phyloP scores from a whole-genome alignment of 2,797 vertebrate species.

The Mus caroli region DNA sequence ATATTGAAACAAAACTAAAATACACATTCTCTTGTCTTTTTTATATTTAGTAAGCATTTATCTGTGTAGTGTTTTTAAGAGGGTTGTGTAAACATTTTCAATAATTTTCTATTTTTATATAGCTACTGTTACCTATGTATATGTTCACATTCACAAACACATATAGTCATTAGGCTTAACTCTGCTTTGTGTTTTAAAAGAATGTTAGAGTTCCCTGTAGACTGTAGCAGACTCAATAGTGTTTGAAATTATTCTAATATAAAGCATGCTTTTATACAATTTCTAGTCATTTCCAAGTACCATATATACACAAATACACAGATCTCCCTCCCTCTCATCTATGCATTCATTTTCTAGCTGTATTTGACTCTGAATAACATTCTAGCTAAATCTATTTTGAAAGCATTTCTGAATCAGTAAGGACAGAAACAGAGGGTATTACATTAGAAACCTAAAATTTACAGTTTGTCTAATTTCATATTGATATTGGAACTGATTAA shows the following conservation, averaged over 20 bases:
- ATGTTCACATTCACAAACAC: neutral
- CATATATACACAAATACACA: neutral
- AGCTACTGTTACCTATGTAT: neutral
- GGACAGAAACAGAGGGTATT: neutral
- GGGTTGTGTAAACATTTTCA: neutral
- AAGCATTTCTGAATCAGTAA: slow-evolving; percentile 18
- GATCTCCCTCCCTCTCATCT: neutral
- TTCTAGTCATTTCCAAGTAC: neutral
- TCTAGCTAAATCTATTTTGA: neutral
- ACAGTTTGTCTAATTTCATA: neutral
- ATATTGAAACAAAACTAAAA: neutral
- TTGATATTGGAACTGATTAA: neutral
- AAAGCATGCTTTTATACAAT: neutral
- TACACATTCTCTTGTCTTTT: neutral
- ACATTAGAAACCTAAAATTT: neutral
- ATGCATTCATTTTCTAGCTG: neutral
- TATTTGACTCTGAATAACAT: neutral
- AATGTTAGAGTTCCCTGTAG: neutral
- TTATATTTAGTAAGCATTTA: neutral
- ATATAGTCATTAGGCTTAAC: neutral
- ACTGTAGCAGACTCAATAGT: neutral
- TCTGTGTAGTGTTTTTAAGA: neutral
- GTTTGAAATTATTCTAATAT: neutral
- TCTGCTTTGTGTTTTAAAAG: neutral
- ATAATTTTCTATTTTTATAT: neutral